Base-by-base conservation (phyloP, 2,113 vertebrate species). In the Brachypodius melanocephalos region DNA sequence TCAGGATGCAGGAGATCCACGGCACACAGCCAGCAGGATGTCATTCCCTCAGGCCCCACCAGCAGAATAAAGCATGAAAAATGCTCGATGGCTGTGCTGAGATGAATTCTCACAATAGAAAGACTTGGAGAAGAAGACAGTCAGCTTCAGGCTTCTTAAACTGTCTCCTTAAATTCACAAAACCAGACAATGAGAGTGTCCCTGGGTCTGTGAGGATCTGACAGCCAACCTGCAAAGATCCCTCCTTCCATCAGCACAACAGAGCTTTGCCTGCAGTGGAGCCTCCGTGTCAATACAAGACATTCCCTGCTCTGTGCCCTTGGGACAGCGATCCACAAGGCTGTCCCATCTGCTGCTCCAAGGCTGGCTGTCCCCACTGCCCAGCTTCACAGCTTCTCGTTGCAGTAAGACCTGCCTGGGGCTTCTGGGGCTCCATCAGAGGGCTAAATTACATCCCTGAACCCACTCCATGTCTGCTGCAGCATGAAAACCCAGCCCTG, bases 381-480 rank as follows among this genome's bases (percentile, higher is more conserved):
- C 46, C 1, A 0, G 8, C 17, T 36, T 38, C 45, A 28, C 24
- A 31, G 19, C 20, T 69, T 42, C 71, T 72, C 0, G 0, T 7
- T 43, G 22, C 46, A 52, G 48, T 31, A 59, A 40, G 19, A 46
- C 5, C 62, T 63, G 52, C 10, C 32, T n/a, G 25, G 3, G 5
- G 6, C 34, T 34, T 24, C 40, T 16, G 15, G 31, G 26, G 13
- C 42, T 79, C 59, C 14, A 4, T 7, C 62, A 62, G 9, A 13
- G 2, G 16, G 12, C 16, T 42, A 1, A 26, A 14, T 29, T 11
- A 54, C 2, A 3, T 21, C 38, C 24, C 29, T 0, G 0, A 89
- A 29, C 21, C 12, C 34, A 36, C 36, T 12, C 24, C 1, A 67
- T 51, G 13, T 24, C 46, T n/a, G 22, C 93, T 79, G 42, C 42